These are phyloP conservation scores for Bolborhynchus lineola DNA, from an alignment of 2,113 vertebrate species.

Conservation along the genomic window DNA sequence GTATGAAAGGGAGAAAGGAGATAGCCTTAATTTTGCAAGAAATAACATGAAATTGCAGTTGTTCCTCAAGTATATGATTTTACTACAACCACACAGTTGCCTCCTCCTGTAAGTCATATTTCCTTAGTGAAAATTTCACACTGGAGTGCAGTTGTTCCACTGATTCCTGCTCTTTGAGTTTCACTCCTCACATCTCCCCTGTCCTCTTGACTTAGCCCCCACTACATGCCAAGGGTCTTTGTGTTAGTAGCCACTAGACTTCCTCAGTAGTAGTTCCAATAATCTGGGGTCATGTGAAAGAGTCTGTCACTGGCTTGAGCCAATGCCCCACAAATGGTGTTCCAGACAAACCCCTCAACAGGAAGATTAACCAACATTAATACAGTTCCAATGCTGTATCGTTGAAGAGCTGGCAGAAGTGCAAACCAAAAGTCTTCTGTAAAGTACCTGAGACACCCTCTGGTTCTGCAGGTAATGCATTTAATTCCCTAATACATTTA, in stretches of 20 bases:
- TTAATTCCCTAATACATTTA: neutral
- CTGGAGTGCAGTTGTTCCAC: neutral
- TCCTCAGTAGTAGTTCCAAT: neutral
- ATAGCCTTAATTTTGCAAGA: neutral
- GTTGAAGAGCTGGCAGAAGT: neutral
- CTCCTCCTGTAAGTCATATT: neutral
- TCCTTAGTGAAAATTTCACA: neutral
- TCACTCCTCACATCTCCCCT: neutral
- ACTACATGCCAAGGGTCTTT: neutral
- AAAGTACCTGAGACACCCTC: neutral
- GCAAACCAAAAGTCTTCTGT: neutral
- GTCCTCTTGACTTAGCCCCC: neutral
- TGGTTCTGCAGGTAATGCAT: neutral
- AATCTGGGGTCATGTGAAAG: neutral
- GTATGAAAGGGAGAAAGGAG: neutral
- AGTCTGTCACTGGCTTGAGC: neutral
- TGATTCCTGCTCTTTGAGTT: neutral
- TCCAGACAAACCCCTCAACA: neutral
- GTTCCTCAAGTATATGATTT: neutral
- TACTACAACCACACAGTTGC: neutral
- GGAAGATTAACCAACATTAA: neutral
- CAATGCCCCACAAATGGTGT: neutral
- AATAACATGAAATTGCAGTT: neutral
- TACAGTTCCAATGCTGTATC: neutral
- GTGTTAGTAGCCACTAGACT: neutral